Evolutionary conservation across 1,140 invertebrate genomes (phyloP), one percentile per base, ranked within the genome.

Genomic region (Riptortus pedestris): DNA sequence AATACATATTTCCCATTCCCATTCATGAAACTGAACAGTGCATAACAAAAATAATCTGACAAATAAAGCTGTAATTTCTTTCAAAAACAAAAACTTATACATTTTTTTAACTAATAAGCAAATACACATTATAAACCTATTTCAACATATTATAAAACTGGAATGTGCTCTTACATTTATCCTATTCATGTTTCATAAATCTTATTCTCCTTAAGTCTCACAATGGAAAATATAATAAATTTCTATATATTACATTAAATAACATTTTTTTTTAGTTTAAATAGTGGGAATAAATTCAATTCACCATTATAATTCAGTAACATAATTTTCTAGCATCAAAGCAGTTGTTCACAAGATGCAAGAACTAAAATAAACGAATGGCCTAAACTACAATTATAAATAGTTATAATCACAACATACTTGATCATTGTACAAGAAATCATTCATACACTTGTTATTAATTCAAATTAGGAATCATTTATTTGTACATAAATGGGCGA

Each of bases 21-120:
- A 62, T 62, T 51, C 61, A 62, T 62, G 47, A 62, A 62, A 62
- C 43, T 62, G 61, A 62, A 62, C 61, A 62, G 61, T 62, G 61
- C 61, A 62, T 62, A 62, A 62, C 61, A 62, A 51, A 62, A 22
- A 9, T 38, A 45, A 45, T 28, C 24, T n/a, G 7, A 51, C 22
- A 29, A 51, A 47, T 47, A 62, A 51, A 59, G 57, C 57, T 59
- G 31, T 20, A 51, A 51, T 24, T 45, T 60, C 12, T 60, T 12
- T 45, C 24, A 43, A 60, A 60, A 60, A 60, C 31, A 60, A 33
- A 43, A 60, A 43, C 38, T 24, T 43, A 60, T 22, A 57, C 20
- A 57, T 22, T 26, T 24, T 57, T 57, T 22, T 57, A 12, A 24
- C 22, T 24, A 57, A 18, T 9, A 57, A 57, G 52, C 52, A 57